Evolutionary conservation across 1,140 invertebrate genomes (phyloP), one percentile per base, ranked within the genome.

Genomic region (Trissolcus basalis): DNA sequence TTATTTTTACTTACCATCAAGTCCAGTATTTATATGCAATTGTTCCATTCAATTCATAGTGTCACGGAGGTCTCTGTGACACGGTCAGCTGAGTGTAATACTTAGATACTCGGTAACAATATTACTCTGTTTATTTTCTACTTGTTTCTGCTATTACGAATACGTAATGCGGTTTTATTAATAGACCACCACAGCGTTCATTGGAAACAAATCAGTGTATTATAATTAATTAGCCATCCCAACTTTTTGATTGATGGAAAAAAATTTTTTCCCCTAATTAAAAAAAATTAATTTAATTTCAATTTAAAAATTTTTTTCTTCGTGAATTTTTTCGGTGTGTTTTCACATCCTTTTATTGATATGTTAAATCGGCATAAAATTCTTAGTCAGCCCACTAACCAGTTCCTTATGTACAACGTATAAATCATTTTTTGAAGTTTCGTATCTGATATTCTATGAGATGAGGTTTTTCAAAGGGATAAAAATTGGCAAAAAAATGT

Each of bases 21-120:
- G 19, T n/a, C 10, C 1, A 54, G n/a, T 58, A 58, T 50, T 19
- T 50, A 27, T 63, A 63, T 71, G 68, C 58, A 63, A 63, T 63
- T 63, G 53, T 71, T 71, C 67, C 53, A 63, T 71, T 71, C 53
- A 71, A 63, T 63, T 63, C 36, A 58, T 27, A 58, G 51, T 63
- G 58, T 63, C 59, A 63, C 51, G 36, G 47, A 63, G 68, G 68
- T 63, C 53, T 71, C 56, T 63, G 59, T 63, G 39, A 71, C 51
- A 71, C 19, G 53, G 59, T 63, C 68, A 63, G 13, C 47, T 45
- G 27, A 50, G 19, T 50, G 41, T 13, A 13, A 63, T 45, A 56
- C 16, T 50, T 47, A 35, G 36, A 19, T 43, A 11, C 14, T 36
- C 51, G 47, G 19, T 32, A 48, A 70, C 12, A 56, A 33, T 59